Evolutionary conservation across 2,797 vertebrate genomes (phyloP), one percentile per base, ranked within the genome.

Genomic region (Cynodonichthys magdalenae): DNA sequence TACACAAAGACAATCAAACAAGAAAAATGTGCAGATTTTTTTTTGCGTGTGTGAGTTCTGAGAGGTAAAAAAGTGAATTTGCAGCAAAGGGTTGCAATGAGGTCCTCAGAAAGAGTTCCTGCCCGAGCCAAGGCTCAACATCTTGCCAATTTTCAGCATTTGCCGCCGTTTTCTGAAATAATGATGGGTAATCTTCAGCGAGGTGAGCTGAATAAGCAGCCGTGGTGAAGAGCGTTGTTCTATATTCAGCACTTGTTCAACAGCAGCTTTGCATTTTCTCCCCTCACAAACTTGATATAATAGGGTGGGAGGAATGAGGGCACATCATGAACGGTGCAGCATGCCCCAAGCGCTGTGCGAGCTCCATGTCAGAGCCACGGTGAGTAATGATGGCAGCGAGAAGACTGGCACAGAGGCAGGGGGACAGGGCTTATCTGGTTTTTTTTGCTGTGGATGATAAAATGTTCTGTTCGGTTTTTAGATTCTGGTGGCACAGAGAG

Each of bases 371-470:
- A 24, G 24, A 24, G 24, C 24, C 24, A 3, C 79, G 66, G 82
- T 84, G 89, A 87, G 83, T 87, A 86, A 88, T 90, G 85, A 87
- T 83, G 84, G 87, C 84, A 80, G 77, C 10, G 54, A 73, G 86
- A 74, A 84, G 86, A 86, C 82, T 85, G 86, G 86, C 86, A 85
- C 75, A 79, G 59, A 79, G 73, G 87, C 74, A 74, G 31, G 31
- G 80, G 77, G 81, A 87, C 83, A 66, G 81, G 80, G 68, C 82
- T 87, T 84, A 85, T 87, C 86, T 75, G 82, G 75, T 81, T 77
- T 80, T 66, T 86, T 36, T 36, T 12, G 78, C 87, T 77, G 69
- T 18, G 49, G 75, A 84, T 80, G 86, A 86, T 82, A 86, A 90
- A 89, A 89, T 83, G 81, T 80, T 86, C 74, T 74, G 86, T 74